These are phyloP conservation scores for Papilio gigon DNA, from an alignment of 2,888 invertebrate genomes.

Conservation along the genomic window DNA sequence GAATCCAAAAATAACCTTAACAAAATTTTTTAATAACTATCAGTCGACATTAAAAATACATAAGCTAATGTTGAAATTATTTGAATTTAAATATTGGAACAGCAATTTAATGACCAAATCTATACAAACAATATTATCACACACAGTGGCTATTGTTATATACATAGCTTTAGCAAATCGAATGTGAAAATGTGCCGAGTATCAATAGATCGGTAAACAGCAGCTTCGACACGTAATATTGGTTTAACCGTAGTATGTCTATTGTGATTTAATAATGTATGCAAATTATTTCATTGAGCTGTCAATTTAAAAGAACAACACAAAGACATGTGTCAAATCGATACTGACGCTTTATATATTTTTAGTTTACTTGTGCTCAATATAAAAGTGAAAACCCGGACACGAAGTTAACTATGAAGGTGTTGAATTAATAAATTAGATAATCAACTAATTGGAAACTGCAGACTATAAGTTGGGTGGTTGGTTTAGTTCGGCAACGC, in stretches of 20 bases:
- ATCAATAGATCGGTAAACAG: background rate
- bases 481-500: background rate
- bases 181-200: constrained; percentile 20
- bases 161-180: constrained; percentile 17
- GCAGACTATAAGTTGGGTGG: background rate
- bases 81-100: background rate
- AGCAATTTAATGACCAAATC: background rate
- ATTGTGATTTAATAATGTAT: constrained; percentile 47
- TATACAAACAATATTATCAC: background rate
- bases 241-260: constrained; percentile 39
- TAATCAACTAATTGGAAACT: background rate
- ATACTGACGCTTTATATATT: constrained; percentile 1
- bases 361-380: constrained; percentile 25
- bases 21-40: too few relatives aligned
- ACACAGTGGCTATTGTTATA: background rate
- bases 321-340: constrained; percentile 31
- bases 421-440: background rate
- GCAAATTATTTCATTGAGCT: constrained; percentile 50
- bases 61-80: background rate
- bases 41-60: background rate
- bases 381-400: constrained; percentile 31
- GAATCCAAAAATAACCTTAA: too few relatives aligned
- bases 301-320: constrained; percentile 43
- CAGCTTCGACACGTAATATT: constrained; percentile 31
- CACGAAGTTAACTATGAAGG: background rate